Base-by-base conservation (phyloP, 2,888 invertebrate genomes). In the Acheta domesticus region DNA sequence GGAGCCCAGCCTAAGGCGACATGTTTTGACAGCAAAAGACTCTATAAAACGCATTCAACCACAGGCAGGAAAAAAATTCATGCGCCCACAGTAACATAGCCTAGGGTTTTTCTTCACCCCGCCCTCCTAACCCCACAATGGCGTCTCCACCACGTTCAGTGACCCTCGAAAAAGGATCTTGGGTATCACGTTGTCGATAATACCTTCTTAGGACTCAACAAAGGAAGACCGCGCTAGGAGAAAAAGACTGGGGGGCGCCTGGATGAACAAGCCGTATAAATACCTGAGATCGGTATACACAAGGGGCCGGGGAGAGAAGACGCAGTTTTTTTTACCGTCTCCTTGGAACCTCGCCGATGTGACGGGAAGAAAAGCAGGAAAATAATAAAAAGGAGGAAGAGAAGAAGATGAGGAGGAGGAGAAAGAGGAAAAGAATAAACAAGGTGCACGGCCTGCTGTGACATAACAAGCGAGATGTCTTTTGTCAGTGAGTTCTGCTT, bases 11-110 rank as follows among this genome's bases (percentile, higher is more conserved):
- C n/a, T 62, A 62, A 14, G n/a, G 14, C 62, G 14, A 19, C 16
- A n/a, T 62, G 62, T 62, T 62, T 62, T 62, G 62, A 62, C 62
- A 62, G 62, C 14, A 62, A 62, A 62, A n/a, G 16, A 62, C 62
- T 62, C 62, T 62, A 62, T 62, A 62, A 62, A 62, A 19, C 62
- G 62, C 62, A 62, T 62, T 62, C 62, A 62, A 62, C 62, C 62
- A 62, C 62, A 62, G n/a, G 62, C 62, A n/a, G 62, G 62, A 62
- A 62, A 62, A 62, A 62, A 62, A 62, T 62, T 62, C 14, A n/a
- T 62, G 4, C 1, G 62, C 62, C 62, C 62, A n/a, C n/a, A 19
- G 62, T 3, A 14, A n/a, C 62, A 19, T 5, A 11, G n/a, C 16
- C 62, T 36, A 8, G 36, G 5, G 36, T 8, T 36, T 36, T 36